Percentiles rank a stretch among this genome's conserved stretches.
These are phyloP conservation scores for Cephus pygmeus DNA, from an alignment of 2,888 invertebrate species.

Conservation along the genomic window DNA sequence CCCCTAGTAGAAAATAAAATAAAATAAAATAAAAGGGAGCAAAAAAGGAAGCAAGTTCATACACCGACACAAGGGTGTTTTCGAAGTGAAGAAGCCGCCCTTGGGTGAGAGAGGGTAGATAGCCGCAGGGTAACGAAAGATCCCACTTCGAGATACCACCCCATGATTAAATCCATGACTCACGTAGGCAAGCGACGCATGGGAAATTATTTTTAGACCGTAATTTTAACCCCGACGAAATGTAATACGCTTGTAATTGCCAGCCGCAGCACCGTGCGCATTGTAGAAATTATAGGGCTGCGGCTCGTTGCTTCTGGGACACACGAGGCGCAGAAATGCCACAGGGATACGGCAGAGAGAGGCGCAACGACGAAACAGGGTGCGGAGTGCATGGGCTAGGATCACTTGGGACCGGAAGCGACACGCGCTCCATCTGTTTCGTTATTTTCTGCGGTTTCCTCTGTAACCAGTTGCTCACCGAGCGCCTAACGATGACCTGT, in stretches of 20 bases:
- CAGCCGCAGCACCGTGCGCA: background rate
- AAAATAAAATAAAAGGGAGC: background rate
- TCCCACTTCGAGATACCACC: slow-evolving; percentile 20
- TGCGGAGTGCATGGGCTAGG: too few species aligned
- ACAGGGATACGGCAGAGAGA: background rate
- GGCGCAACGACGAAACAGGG: background rate
- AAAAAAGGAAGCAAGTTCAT: background rate
- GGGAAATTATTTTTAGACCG: slow-evolving; percentile 29
- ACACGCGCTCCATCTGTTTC: background rate
- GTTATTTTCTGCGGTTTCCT: background rate
- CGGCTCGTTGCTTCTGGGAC: slow-evolving; percentile 9
- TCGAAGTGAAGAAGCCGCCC: background rate
- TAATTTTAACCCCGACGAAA: slow-evolving; percentile 27
- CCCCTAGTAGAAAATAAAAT: background rate
- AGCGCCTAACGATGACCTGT: background rate
- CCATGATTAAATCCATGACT: slow-evolving; percentile 28
- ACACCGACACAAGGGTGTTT: background rate
- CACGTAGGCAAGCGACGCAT: slow-evolving; percentile 7
- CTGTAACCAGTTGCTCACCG: background rate
- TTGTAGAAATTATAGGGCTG: slow-evolving; percentile 27
- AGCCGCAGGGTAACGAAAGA: slow-evolving; percentile 12
- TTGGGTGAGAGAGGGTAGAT: background rate
- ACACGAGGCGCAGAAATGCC: background rate
- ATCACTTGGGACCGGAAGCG: background rate
- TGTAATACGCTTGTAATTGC: slow-evolving; percentile 34